Percentiles rank a stretch among this genome's conserved stretches.
phyloP scores from a whole-genome alignment of 2,888 invertebrate species.

The Conchocele bisecta region DNA sequence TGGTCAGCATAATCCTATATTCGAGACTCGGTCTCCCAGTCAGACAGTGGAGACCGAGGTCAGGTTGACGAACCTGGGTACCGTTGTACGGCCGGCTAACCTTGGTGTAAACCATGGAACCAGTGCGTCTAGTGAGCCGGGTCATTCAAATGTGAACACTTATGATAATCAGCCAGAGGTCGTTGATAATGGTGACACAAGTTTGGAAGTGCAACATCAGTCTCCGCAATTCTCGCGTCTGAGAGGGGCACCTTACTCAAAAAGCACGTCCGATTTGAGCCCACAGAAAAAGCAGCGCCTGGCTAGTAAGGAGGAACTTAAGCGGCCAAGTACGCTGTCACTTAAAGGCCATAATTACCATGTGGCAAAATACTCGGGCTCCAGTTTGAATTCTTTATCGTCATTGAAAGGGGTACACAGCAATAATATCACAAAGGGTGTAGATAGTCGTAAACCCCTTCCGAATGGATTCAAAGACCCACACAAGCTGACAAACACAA shows the following conservation, averaged over 20 bases:
- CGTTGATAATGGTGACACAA: background rate
- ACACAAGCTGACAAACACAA: constrained; percentile 18
- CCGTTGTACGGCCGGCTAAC: constrained; percentile 62
- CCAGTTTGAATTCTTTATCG: constrained; percentile 47
- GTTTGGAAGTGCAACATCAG: constrained; percentile 6
- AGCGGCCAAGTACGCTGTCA: constrained; percentile 72
- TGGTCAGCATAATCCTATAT: constrained; percentile 53
- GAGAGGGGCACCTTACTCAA: constrained; percentile 64
- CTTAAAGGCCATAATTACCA: constrained; percentile 73
- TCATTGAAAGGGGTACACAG: constrained; percentile 29
- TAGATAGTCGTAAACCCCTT: constrained; percentile 8
- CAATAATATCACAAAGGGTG: constrained; percentile 34
- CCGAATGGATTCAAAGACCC: constrained; percentile 33
- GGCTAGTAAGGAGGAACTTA: constrained; percentile 45
- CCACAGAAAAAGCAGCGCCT: constrained; percentile 58
- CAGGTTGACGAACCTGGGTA: constrained; percentile 68
- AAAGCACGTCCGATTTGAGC: constrained; percentile 71
- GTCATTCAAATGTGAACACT: background rate
- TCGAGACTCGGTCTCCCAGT: constrained; percentile 54
- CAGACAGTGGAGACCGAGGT: constrained; percentile 73
- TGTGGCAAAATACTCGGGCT: constrained; percentile 22
- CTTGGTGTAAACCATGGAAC: constrained; percentile 38
- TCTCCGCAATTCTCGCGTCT: constrained; percentile 46
- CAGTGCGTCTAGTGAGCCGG: background rate
- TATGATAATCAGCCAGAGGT: background rate